Evolutionary conservation across 2,797 vertebrate species (phyloP).

Genomic region (Lagorchestes hirsutus): DNA sequence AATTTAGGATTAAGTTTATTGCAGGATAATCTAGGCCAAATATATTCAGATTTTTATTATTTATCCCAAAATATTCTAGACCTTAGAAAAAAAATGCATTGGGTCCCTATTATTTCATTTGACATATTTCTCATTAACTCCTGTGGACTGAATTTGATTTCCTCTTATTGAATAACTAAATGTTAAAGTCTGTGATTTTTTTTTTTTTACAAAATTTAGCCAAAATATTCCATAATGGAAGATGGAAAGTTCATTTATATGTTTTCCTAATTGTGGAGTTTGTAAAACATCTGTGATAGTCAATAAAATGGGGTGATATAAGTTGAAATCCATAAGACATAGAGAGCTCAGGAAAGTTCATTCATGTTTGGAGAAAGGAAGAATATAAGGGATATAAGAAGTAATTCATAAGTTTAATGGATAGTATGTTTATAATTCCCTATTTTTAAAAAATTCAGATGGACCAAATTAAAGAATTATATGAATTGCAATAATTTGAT

Average conservation of each 20-base stretch:
- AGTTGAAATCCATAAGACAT: neutral
- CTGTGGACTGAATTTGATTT: slow-evolving; percentile 46
- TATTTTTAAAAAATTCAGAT: slow-evolving; percentile 30
- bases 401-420: neutral
- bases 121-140: slow-evolving; percentile 44
- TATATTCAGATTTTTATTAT: neutral
- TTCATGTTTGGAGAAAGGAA: neutral
- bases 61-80: neutral
- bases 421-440: neutral
- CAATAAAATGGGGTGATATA: slow-evolving; percentile 36
- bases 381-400: neutral
- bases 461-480: neutral
- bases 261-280: neutral
- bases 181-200: slow-evolving; percentile 38
- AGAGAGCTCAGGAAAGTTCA: slow-evolving; percentile 44
- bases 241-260: slow-evolving; percentile 37
- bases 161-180: slow-evolving; percentile 44
- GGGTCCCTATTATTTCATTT: slow-evolving; percentile 30
- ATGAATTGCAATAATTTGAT: slow-evolving; percentile 9
- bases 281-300: slow-evolving; percentile 33
- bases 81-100: slow-evolving; percentile 44
- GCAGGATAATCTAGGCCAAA: neutral
- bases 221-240: slow-evolving; percentile 49
- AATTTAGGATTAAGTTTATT: neutral
- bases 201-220: slow-evolving; percentile 46